phyloP scores from a whole-genome alignment of 2,888 invertebrate species.

The Campaea margaritaria region DNA sequence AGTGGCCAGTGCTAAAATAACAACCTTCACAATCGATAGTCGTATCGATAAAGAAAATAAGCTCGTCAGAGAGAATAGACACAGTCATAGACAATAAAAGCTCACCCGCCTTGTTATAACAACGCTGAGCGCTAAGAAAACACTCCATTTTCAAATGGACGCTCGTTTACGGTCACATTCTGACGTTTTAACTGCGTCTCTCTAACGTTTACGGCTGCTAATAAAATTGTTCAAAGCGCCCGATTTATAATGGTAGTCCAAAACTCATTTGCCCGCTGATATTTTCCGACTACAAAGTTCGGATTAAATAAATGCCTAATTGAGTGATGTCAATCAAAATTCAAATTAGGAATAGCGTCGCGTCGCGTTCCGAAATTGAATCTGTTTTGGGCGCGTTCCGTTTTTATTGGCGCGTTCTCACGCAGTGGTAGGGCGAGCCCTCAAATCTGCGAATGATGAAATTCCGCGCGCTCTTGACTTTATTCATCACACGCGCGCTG shows the following conservation, averaged over 20 bases:
- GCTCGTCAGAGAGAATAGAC: conserved; percentile 75
- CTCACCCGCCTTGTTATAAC: conserved; percentile 68
- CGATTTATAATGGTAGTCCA: conserved; percentile 70
- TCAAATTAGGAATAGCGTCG: conserved; percentile 58
- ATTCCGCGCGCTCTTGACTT: conserved; percentile 74
- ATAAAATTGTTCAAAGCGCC: conserved; percentile 78
- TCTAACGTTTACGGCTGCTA: conserved; percentile 75
- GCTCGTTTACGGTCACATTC: conserved; percentile 79
- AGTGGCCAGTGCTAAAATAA: conserved; percentile 69
- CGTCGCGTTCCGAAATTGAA: conserved; percentile 57
- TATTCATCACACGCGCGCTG: conserved; percentile 81
- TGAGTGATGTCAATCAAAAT: conserved; percentile 66
- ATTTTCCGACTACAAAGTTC: conserved; percentile 48
- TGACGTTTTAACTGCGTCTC: conserved; percentile 81
- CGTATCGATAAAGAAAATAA: conserved; percentile 80
- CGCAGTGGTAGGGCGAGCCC: conserved; percentile 61
- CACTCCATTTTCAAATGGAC: conserved; percentile 77
- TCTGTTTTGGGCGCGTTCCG: conserved; percentile 56
- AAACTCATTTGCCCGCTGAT: conserved; percentile 61
- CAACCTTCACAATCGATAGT: conserved; percentile 67
- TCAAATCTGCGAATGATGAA: conserved; percentile 79
- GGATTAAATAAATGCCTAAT: conserved; percentile 52
- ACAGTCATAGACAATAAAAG: conserved; percentile 64
- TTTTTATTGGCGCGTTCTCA: conserved; percentile 58
- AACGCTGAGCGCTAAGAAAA: conserved; percentile 74